Conservation (phyloP, 2,113 vertebrate species). For the Cygnus buccinator region DNA sequence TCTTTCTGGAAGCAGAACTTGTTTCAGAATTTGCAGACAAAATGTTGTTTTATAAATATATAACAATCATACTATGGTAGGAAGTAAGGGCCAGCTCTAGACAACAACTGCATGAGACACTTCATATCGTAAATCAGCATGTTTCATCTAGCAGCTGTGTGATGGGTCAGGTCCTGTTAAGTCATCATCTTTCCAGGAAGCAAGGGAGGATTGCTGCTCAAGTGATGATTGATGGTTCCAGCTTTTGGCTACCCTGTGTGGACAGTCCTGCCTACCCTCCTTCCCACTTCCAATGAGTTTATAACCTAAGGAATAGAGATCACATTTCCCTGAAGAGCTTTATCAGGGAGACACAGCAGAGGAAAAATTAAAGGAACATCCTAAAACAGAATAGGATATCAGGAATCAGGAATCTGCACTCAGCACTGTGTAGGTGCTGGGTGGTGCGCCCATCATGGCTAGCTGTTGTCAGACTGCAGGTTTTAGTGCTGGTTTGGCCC, state of each 20-base stretch:
- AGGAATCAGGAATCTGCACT: accelerated
- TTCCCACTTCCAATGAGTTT: background rate
- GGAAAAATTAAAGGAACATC: background rate
- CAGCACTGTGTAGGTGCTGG: accelerated
- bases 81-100: background rate
- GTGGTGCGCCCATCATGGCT: background rate
- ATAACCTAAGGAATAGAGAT: background rate
- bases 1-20: background rate
- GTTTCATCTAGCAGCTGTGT: background rate
- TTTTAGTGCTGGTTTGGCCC: background rate
- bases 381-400: background rate
- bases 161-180: background rate
- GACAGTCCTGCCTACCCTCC: background rate
- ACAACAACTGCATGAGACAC: background rate
- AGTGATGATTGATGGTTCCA: background rate
- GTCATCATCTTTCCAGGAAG: background rate
- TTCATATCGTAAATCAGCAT: background rate
- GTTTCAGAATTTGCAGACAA: background rate
- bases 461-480: background rate
- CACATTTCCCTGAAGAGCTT: background rate
- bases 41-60: background rate
- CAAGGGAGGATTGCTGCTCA: background rate
- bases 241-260: background rate
- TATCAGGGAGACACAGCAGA: background rate
- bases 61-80: background rate